Conservation (phyloP, 1,140 invertebrate genomes). For the Hypothenemus hampei region DNA sequence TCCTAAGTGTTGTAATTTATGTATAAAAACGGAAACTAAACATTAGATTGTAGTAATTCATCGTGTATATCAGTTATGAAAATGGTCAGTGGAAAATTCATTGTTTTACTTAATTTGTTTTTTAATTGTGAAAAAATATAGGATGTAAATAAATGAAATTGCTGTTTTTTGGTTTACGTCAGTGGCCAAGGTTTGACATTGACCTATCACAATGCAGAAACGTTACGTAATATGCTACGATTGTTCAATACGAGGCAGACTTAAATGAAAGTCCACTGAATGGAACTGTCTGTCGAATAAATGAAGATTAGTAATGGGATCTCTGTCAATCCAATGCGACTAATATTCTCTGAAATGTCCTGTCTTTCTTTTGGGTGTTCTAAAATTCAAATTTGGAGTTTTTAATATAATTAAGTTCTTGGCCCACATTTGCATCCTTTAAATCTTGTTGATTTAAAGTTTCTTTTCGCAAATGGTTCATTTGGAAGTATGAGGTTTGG, state of each 20-base stretch:
- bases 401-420: too few species aligned
- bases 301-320: not conserved
- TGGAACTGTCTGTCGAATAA: not conserved
- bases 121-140: slow-evolving; percentile 9
- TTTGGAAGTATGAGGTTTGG: too few species aligned
- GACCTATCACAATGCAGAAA: not conserved
- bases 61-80: not conserved
- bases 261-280: not conserved
- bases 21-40: slow-evolving; percentile 4
- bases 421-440: too few species aligned
- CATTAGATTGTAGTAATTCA: not conserved
- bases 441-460: too few species aligned
- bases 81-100: slow-evolving; percentile 3
- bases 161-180: not conserved
- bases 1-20: slow-evolving; percentile 4
- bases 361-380: too few species aligned
- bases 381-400: too few species aligned
- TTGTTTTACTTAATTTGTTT: slow-evolving; percentile 3
- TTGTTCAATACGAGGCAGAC: not conserved
- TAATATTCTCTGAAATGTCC: too few species aligned
- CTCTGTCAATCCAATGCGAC: not conserved
- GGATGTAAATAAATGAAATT: slow-evolving; percentile 1
- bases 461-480: too few species aligned
- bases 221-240: not conserved
- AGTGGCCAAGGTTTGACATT: not conserved